Conservation (phyloP, 2,797 vertebrate genomes). For the Spinus olivaceus region DNA sequence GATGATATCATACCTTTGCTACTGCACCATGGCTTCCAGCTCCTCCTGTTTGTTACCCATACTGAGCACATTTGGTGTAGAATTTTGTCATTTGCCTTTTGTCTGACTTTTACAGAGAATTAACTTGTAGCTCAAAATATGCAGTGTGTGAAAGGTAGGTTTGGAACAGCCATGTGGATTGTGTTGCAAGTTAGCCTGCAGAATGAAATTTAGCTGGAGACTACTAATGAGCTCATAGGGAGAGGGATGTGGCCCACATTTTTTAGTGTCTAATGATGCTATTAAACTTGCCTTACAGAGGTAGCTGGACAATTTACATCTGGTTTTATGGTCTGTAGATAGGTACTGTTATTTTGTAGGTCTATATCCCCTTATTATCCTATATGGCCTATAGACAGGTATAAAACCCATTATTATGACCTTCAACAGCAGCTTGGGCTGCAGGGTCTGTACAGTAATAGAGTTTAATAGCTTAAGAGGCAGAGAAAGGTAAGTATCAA, state of each 20-base stretch:
- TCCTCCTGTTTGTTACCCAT: background rate
- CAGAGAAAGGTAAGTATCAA: background rate
- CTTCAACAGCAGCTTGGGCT: background rate
- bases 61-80: fast-evolving
- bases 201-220: background rate
- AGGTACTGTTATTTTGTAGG: background rate
- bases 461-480: background rate
- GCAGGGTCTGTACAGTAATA: background rate
- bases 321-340: background rate
- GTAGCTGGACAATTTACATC: background rate
- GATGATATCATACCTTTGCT: background rate
- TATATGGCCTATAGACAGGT: background rate
- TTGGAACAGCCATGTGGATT: background rate
- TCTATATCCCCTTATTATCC: background rate
- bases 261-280: background rate
- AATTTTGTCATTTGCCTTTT: background rate
- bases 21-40: background rate
- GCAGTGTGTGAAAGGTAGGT: background rate
- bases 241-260: background rate
- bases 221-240: background rate
- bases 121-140: background rate
- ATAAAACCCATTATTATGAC: background rate
- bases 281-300: background rate
- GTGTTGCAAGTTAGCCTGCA: background rate
- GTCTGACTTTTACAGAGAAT: background rate